Evolutionary conservation across 2,888 invertebrate species (phyloP).

Genomic region (Caenorhabditis auriculariae): DNA sequence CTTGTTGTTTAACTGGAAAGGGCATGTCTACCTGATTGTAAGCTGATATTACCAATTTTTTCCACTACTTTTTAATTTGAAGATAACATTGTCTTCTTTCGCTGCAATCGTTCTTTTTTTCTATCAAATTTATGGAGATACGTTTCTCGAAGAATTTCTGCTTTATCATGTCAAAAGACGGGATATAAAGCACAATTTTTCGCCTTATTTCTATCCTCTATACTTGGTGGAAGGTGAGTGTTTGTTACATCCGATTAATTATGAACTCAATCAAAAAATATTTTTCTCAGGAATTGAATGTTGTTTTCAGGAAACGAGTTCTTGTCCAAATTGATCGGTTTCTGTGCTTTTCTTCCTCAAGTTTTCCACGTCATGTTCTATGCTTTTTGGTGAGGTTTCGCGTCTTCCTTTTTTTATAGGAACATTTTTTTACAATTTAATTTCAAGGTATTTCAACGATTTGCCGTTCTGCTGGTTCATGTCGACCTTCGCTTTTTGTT

Average conservation of each 20-base stretch:
- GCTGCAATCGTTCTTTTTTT: constrained; percentile 30
- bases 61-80: constrained; percentile 14
- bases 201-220: constrained; percentile 87
- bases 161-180: constrained; percentile 77
- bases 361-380: too few relatives aligned
- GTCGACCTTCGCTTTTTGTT: constrained; percentile 83
- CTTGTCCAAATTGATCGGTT: too few relatives aligned
- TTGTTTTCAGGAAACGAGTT: too few relatives aligned
- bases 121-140: constrained; percentile 76
- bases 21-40: neutral
- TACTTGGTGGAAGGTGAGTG: constrained; percentile 76
- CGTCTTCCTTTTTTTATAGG: constrained; percentile 64
- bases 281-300: too few relatives aligned
- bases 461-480: constrained; percentile 82
- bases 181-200: constrained; percentile 83
- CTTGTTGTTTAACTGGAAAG: neutral
- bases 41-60: neutral
- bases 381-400: too few relatives aligned
- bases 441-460: constrained; percentile 66
- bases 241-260: too few relatives aligned
- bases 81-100: constrained; percentile 50
- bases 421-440: neutral
- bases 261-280: too few relatives aligned
- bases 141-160: constrained; percentile 86
- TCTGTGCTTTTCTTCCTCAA: too few relatives aligned